Conservation (phyloP, 2,797 vertebrate species). For the Leptatherina wallacei region DNA sequence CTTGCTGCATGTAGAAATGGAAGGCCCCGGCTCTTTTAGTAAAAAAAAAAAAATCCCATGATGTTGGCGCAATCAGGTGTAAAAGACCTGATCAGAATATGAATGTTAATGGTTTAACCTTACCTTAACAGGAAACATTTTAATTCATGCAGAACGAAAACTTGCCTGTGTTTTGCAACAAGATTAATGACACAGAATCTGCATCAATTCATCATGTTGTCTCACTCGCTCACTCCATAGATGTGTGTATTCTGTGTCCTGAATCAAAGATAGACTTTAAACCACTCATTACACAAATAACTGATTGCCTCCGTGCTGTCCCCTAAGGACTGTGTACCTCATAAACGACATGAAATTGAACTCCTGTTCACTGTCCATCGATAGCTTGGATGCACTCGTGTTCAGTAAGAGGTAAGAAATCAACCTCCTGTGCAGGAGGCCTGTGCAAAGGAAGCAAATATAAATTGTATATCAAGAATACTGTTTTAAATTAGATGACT, state of each 20-base stretch:
- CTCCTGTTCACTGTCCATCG: conserved; percentile 10
- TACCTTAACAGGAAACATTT: conserved; percentile 24
- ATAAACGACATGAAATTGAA: conserved; percentile 29
- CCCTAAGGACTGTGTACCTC: conserved; percentile 28
- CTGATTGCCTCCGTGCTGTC: conserved; percentile 42
- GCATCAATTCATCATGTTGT: conserved; percentile 55
- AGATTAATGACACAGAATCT: conserved; percentile 61
- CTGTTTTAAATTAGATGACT: conserved; percentile 14
- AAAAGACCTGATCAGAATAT: conserved; percentile 23
- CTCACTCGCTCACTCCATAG: conserved; percentile 13
- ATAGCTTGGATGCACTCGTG: not conserved
- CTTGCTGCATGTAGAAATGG: not conserved
- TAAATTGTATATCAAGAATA: conserved; percentile 15
- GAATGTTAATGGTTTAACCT: conserved; percentile 32
- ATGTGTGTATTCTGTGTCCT: conserved; percentile 35
- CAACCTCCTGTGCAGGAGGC: conserved; percentile 1
- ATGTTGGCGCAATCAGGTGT: conserved; percentile 16
- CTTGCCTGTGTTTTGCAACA: conserved; percentile 29
- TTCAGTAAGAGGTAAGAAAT: not conserved
- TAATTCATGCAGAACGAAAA: conserved; percentile 58
- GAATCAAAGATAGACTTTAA: conserved; percentile 54
- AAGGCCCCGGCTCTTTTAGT: not conserved
- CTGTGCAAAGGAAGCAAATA: conserved; percentile 10
- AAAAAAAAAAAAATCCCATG: not conserved
- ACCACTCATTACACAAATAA: conserved; percentile 57